Conservation (phyloP, 2,797 vertebrate genomes). For the Lacerta viridis region DNA sequence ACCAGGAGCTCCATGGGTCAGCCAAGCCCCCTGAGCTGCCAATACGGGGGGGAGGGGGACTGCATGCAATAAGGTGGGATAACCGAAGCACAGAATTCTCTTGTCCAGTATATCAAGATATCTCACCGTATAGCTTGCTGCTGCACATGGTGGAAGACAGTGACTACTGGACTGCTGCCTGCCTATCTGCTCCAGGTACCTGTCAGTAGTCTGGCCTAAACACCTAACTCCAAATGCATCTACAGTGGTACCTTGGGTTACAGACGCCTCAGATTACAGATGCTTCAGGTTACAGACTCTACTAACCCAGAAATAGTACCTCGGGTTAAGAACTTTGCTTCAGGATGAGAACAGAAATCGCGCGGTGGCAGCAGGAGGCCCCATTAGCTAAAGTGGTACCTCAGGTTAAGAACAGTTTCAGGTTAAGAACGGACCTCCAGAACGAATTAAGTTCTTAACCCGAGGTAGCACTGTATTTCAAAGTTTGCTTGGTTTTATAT, state of each 20-base stretch:
- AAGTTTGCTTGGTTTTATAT: neutral
- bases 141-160: neutral
- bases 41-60: too few relatives aligned
- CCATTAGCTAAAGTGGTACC: too few relatives aligned
- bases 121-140: neutral
- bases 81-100: neutral
- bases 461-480: neutral
- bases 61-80: neutral
- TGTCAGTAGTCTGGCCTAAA: neutral
- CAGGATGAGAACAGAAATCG: too few relatives aligned
- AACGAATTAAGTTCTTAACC: too few relatives aligned
- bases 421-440: too few relatives aligned
- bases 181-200: neutral
- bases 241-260: too few relatives aligned
- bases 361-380: too few relatives aligned
- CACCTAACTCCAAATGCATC: neutral
- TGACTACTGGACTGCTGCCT: neutral
- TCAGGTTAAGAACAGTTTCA: too few relatives aligned
- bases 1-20: neutral
- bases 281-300: too few relatives aligned
- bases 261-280: too few relatives aligned
- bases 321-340: too few relatives aligned
- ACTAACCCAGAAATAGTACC: too few relatives aligned
- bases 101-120: neutral
- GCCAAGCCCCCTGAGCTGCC: neutral